Evolutionary conservation across 23 tunicate genomes (phyloP), one percentile per base, ranked within the genome.

Genomic region (Trididemnum nubilum): DNA sequence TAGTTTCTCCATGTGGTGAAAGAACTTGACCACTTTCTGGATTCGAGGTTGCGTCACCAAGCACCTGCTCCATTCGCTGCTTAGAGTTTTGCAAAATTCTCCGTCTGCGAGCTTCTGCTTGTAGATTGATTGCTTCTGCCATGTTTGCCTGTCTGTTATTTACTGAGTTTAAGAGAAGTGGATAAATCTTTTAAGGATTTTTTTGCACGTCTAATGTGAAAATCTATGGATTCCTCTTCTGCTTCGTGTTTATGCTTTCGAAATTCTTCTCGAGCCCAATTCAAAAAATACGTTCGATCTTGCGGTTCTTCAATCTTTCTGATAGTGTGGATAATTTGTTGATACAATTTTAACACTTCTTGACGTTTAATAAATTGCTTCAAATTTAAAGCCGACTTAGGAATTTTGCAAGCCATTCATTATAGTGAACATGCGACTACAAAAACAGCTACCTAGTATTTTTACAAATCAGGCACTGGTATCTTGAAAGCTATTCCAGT

Each of bases 211-310:
- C 69, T 76, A 4, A 90, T 73, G 24, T 79, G 89, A 64, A 80
- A 81, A 35, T 82, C 64, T 28, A 90, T 80, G 31, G 75, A 38
- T 57, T 90, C 96, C 21, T 36, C 79, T 33, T 80, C 73, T 2
- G 85, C 73, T 65, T 80, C 89, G 32, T 35, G 28, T 85, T 85
- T 90, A 71, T 90, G 79, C 59, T 79, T 72, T 22, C 57, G 61
- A 80, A 90, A 90, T 73, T 90, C 96, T 25, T 90, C 83, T 74
- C 75, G 72, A 2, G 89, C 81, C 96, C 96, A 90, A 2, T 49
- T 44, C 1, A 73, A 60, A 75, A 84, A 85, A 66, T 85, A 90
- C 4, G 73, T 21, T 24, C 65, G 51, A 26, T 90, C 89, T 22
- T 61, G 7, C 2, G 34, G 23, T 21, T 64, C 19, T 0, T 90